Conservation (phyloP, 2,797 vertebrate genomes). For the Sphenopsis melanotis region DNA sequence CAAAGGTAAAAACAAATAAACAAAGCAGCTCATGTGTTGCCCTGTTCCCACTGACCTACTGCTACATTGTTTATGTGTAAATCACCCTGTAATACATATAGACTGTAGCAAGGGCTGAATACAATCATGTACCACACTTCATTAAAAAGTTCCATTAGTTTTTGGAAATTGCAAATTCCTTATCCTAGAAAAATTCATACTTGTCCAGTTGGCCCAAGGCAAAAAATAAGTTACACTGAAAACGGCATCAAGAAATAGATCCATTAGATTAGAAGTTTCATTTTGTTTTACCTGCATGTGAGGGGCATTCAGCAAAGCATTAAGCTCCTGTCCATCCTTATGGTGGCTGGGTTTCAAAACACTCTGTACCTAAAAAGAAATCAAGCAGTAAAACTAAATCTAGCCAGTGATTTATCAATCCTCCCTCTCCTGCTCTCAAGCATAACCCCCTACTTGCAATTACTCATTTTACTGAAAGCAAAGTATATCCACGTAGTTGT, state of each 20-base stretch:
- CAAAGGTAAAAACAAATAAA: background rate
- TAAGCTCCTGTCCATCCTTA: slow-evolving; percentile 92
- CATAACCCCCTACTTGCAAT: background rate
- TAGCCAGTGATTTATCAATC: background rate
- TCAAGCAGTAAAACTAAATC: background rate
- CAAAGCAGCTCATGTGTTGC: background rate
- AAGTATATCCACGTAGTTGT: background rate
- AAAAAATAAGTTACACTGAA: background rate
- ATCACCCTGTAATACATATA: background rate
- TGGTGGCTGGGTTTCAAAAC: slow-evolving; percentile 85
- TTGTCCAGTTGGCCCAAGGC: background rate
- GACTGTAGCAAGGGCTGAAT: background rate
- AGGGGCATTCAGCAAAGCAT: slow-evolving; percentile 83
- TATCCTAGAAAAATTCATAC: background rate
- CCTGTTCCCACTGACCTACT: background rate
- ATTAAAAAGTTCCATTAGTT: background rate
- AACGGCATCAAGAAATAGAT: background rate
- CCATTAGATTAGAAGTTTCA: background rate
- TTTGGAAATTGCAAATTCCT: background rate
- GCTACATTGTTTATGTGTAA: background rate
- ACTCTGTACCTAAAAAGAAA: slow-evolving; percentile 82
- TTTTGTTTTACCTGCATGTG: slow-evolving; percentile 86
- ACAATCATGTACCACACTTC: background rate
- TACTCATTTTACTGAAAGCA: background rate
- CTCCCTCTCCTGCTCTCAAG: background rate